Evolutionary conservation across 2,797 vertebrate genomes (phyloP).

Genomic region (Clamator glandarius): DNA sequence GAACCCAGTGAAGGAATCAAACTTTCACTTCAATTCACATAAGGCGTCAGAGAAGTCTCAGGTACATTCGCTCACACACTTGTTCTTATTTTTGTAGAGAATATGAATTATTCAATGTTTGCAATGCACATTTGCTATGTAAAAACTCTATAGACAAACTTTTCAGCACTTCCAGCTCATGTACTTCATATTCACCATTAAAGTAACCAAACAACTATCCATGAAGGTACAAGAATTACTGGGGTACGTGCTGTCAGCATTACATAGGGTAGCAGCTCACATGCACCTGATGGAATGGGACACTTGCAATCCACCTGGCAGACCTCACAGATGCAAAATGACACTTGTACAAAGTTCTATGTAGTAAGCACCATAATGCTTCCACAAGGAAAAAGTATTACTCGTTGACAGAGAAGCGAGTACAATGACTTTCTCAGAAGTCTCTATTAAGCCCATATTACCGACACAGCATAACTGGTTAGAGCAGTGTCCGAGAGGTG

Average conservation of each 20-base stretch:
- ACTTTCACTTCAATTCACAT: background rate
- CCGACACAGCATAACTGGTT: background rate
- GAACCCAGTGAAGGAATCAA: conserved; percentile 44
- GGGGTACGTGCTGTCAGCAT: background rate
- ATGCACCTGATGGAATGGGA: too few relatives aligned
- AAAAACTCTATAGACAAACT: background rate
- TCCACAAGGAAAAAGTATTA: conserved; percentile 50
- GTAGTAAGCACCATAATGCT: background rate
- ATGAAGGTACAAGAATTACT: background rate
- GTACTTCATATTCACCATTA: background rate
- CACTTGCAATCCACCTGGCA: background rate
- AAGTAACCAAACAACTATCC: background rate
- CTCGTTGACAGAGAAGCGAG: background rate
- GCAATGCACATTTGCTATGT: background rate
- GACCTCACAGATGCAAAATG: background rate
- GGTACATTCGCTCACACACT: conserved; percentile 22
- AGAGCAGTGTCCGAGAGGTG: background rate
- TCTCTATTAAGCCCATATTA: conserved; percentile 26
- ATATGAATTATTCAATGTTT: conserved; percentile 38
- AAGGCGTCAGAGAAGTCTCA: conserved; percentile 27
- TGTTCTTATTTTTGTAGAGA: conserved; percentile 24
- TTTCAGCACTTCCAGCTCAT: background rate
- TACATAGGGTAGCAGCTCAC: too few relatives aligned
- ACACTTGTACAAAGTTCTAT: background rate
- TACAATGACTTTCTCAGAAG: conserved; percentile 30